Evolutionary conservation across 2,888 invertebrate species (phyloP), one percentile per base, ranked within the genome.

Genomic region (Acanthoscelides obtectus): DNA sequence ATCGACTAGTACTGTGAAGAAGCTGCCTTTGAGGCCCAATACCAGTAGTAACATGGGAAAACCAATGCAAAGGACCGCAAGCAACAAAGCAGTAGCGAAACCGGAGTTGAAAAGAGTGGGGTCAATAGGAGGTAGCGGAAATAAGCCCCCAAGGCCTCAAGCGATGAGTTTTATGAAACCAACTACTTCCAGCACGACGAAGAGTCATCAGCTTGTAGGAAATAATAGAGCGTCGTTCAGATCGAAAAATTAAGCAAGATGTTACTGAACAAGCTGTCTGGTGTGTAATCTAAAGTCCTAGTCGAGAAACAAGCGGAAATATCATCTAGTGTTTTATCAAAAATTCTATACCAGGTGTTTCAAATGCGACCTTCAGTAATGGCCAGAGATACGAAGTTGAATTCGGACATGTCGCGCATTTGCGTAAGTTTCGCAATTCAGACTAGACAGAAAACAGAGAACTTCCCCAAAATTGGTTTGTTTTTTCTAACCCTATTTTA

Each of bases 171-270:
- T 95, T 82, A 95, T 96, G 95, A 89, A 94, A 80, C 95, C 95
- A 0, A 96, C 96, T 0, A 91, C 95, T 22, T 92, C 95, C 12
- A 95, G 95, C 76, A 89, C 91, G 27, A 94, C 94, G 69, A 93
- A 94, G 72, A 71, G 77, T 72, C 74, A 71, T 73, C 71, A 71
- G 70, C 70, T 64, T n/a, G 63, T 72, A 22, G 69, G 64, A 17
- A 22, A 70, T 6, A 71, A 68, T 22, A 70, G 75, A 65, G 69
- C 70, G 12, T 77, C 77, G 0, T 77, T 79, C 70, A 75, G 77
- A 67, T 74, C 78, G 6, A 80, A 79, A 68, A 77, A 77, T 73
- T 79, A 70, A 72, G 5, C 20, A 17, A 45, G 12, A n/a, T n/a
- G n/a, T 8, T 25, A 25, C 3, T 25, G 8, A 8, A 25, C 25